phyloP scores from a whole-genome alignment of 2,888 invertebrate species.

The Clanis bilineata region DNA sequence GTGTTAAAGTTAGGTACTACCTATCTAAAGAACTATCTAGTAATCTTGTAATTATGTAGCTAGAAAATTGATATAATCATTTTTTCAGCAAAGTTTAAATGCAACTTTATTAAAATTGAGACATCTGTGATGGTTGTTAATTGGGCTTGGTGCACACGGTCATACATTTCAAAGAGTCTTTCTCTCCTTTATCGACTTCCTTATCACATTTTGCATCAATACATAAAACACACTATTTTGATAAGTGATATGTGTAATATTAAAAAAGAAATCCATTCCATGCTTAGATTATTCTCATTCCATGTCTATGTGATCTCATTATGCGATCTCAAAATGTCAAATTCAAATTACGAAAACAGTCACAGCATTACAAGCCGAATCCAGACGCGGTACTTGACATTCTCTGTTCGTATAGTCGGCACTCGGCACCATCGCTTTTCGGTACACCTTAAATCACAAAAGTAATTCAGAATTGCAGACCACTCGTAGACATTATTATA shows the following conservation, averaged over 20 bases:
- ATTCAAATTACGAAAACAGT: constrained; percentile 16
- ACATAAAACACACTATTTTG: no score
- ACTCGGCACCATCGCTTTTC: constrained; percentile 14
- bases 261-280: no score
- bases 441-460: constrained; percentile 19
- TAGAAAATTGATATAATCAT: background rate
- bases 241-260: no score
- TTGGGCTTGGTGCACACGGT: no score
- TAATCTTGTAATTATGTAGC: background rate
- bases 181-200: no score
- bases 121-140: background rate
- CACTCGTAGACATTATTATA: constrained; percentile 17
- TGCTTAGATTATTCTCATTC: no score
- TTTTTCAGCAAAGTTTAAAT: background rate
- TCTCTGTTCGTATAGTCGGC: background rate
- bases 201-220: no score
- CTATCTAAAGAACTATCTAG: background rate
- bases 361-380: constrained; percentile 11
- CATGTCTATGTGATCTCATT: constrained; percentile 3
- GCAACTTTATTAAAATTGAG: background rate
- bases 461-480: constrained; percentile 18
- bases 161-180: no score
- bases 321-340: constrained; percentile 13
- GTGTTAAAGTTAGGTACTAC: background rate
- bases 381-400: constrained; percentile 12